A percentile compares a stretch with the other conserved stretches of the same genome.
phyloP scores from a whole-genome alignment of 2,888 invertebrate genomes.

The Rugalucina vietnamica region DNA sequence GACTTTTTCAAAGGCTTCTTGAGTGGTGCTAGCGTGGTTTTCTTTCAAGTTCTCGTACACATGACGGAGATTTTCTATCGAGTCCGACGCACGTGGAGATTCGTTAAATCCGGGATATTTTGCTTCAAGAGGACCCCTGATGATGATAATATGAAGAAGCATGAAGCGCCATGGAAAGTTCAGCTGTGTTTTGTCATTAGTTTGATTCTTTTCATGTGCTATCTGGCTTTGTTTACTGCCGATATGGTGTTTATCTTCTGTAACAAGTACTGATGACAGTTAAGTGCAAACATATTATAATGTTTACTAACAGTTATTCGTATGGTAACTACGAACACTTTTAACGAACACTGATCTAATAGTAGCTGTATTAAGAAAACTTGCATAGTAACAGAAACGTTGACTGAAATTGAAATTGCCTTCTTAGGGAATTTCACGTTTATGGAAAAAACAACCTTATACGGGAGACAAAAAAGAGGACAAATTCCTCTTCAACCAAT shows the following conservation, averaged over 20 bases:
- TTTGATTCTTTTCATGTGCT: neutral
- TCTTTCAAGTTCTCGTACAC: conserved; percentile 26
- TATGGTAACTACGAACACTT: too few species aligned
- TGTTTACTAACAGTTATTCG: too few species aligned
- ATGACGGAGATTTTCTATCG: neutral
- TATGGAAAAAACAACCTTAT: too few species aligned
- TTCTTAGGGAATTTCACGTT: too few species aligned
- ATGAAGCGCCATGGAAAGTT: neutral
- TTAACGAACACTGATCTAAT: too few species aligned
- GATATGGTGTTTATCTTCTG: conserved; percentile 23
- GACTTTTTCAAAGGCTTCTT: conserved; percentile 23
- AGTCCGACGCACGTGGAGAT: neutral
- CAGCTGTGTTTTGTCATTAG: neutral
- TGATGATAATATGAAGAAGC: neutral
- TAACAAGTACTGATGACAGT: too few species aligned
- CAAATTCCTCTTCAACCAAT: conserved; percentile 15
- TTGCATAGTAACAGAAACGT: too few species aligned
- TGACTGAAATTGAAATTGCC: too few species aligned
- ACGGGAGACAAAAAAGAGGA: too few species aligned
- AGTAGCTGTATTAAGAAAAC: too few species aligned
- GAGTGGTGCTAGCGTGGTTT: conserved; percentile 23
- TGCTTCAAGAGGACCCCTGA: neutral
- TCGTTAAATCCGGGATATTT: neutral
- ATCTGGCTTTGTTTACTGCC: conserved; percentile 3
- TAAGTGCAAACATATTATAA: too few species aligned